Evolutionary conservation across 2,888 invertebrate genomes (phyloP).

Genomic region (Pelosia muscerda): DNA sequence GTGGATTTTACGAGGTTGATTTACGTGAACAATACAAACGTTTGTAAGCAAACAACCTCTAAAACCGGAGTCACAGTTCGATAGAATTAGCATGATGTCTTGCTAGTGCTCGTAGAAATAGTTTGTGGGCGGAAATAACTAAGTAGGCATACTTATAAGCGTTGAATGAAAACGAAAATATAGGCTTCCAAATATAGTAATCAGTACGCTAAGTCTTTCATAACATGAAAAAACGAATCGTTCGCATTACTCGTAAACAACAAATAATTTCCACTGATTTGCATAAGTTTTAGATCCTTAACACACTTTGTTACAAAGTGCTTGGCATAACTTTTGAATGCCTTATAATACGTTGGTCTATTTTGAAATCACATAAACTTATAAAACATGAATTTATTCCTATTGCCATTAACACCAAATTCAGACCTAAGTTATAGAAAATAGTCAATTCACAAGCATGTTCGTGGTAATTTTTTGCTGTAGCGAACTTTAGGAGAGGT

Average conservation of each 20-base stretch:
- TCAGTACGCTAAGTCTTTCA: conserved; percentile 67
- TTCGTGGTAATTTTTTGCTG: background rate
- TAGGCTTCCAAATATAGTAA: conserved; percentile 62
- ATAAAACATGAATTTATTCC: background rate
- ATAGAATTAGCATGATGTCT: conserved; percentile 67
- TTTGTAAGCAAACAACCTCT: conserved; percentile 61
- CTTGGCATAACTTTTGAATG: too few relatives aligned
- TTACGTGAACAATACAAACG: conserved; percentile 50
- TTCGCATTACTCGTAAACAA: conserved; percentile 27
- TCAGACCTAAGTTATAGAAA: background rate
- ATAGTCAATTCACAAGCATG: background rate
- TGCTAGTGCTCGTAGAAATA: conserved; percentile 53
- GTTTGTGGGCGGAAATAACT: conserved; percentile 64
- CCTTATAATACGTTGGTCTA: too few relatives aligned
- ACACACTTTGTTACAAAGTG: too few relatives aligned
- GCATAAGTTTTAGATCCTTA: background rate
- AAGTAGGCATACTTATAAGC: background rate
- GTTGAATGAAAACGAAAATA: conserved; percentile 39
- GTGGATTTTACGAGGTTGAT: conserved; percentile 50
- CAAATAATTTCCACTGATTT: conserved; percentile 15
- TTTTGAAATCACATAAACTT: background rate
- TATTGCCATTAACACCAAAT: background rate
- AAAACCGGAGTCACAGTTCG: conserved; percentile 62
- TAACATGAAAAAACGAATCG: conserved; percentile 59
- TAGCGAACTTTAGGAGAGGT: background rate